Conservation (phyloP, 1,140 invertebrate species). For the Lepidurus couesii region DNA sequence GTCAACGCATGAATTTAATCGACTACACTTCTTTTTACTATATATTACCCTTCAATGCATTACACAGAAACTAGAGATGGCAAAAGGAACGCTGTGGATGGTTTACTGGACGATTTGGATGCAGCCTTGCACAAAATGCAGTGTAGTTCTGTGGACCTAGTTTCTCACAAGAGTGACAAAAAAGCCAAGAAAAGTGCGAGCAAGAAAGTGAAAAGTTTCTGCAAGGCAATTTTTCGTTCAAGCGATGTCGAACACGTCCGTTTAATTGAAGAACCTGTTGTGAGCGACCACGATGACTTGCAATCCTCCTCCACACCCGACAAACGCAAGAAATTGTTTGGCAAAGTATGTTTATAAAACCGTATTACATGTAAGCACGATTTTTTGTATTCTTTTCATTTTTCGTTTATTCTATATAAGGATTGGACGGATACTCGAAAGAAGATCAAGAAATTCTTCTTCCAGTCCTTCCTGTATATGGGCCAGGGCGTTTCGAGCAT, state of each 20-base stretch:
- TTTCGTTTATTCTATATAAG: not conserved
- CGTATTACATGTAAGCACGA: not conserved
- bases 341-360: not conserved
- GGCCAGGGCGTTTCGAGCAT: slow-evolving; percentile 11
- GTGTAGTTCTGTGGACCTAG: not conserved
- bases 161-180: not conserved
- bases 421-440: not conserved
- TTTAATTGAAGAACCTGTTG: slow-evolving; percentile 6
- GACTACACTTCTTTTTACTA: not conserved
- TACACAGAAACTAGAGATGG: not conserved
- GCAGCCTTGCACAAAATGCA: slow-evolving; percentile 3
- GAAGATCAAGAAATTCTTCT: not conserved
- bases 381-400: not conserved
- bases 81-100: not conserved
- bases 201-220: slow-evolving; percentile 15
- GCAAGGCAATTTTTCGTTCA: slow-evolving; percentile 8
- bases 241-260: not conserved
- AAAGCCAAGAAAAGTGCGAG: slow-evolving; percentile 3
- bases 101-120: not conserved
- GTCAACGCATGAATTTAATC: not conserved
- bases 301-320: not conserved
- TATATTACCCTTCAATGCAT: not conserved
- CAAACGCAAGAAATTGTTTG: not conserved
- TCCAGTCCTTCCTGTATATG: not conserved
- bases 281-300: not conserved